Base-by-base conservation (phyloP, 2,797 vertebrate genomes). In the Sebastes umbrosus region DNA sequence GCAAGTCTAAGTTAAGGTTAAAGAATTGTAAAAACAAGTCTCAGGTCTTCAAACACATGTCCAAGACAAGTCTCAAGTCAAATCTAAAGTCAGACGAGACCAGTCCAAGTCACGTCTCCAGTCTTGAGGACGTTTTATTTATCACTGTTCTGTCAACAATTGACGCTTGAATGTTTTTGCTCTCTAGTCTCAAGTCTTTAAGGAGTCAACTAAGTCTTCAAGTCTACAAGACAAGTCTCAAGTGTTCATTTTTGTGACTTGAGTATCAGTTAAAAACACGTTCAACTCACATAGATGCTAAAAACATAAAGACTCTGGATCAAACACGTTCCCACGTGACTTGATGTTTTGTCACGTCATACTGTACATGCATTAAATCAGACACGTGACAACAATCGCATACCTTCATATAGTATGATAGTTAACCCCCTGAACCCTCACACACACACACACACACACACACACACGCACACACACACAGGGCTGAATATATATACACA, bases 401-500 rank as follows among this genome's bases (percentile, higher is more conserved):
- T 85, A 69, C 84, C 79, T 86, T 88, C 82, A 86, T 85, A 88
- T 24, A 69, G 69, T 29, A 31, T 39, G 81, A 69, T 66, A 73
- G 67, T 77, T 73, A 75, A 74, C 73, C 76, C 63, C 25, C 34
- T 81, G 79, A 74, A 79, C 71, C 16, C 70, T 50, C 80, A 39
- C 60, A 58, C 69, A 34, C 63, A 54, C 36, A 39, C 83, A 77
- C 25, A 58, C n/a, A 16, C 79, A 57, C 72, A 63, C 72, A 27
- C 72, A 58, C 65, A 54, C 83, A 77, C 79, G 58, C 70, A 69
- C 27, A 50, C 83, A 77, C 79, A 65, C 70, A 69, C 27, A 50
- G 5, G 36, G 54, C 57, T 79, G 68, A 87, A 79, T 84, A 74
- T 81, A 86, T n/a, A 86, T n/a, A 52, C 84, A 91, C 81, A 89